Conservation (phyloP, 2,797 vertebrate species). For the Pseudopleuronectes americanus region DNA sequence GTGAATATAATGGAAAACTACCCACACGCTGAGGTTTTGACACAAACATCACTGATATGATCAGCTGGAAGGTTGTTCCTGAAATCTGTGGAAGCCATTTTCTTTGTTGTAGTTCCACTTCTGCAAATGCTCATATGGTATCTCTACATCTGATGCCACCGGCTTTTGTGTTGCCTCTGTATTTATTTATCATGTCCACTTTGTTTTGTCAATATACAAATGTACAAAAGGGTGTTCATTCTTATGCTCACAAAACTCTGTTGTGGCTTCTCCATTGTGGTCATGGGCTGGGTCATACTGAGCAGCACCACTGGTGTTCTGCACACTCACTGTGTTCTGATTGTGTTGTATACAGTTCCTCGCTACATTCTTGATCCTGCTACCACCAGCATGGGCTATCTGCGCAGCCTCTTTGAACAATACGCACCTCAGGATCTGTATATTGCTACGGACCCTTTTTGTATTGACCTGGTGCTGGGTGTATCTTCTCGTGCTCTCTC, state of each 20-base stretch:
- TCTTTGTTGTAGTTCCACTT: too few relatives aligned
- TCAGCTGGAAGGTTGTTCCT: conserved; percentile 16
- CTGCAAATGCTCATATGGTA: background rate
- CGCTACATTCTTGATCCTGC: conserved; percentile 13
- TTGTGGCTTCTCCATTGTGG: too few relatives aligned
- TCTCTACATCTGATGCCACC: too few relatives aligned
- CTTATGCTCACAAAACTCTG: too few relatives aligned
- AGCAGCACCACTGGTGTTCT: conserved; percentile 5
- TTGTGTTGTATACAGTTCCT: background rate
- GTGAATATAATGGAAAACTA: conserved; percentile 18
- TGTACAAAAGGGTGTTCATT: too few relatives aligned
- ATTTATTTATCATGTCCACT: too few relatives aligned
- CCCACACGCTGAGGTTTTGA: conserved; percentile 20
- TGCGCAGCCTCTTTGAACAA: conserved; percentile 1
- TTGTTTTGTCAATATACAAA: too few relatives aligned
- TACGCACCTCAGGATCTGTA: conserved; percentile 6
- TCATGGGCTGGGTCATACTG: background rate
- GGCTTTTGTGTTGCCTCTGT: too few relatives aligned
- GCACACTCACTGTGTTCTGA: background rate
- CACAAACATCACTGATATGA: conserved; percentile 13
- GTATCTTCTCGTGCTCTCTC: conserved; percentile 19
- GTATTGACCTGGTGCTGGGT: conserved; percentile 26
- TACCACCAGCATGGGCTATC: conserved; percentile 1
- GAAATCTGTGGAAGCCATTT: background rate
- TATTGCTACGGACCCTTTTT: conserved; percentile 17